These are phyloP conservation scores for Frankliniella intonsa DNA, from an alignment of 2,888 invertebrate genomes.

Conservation along the genomic window DNA sequence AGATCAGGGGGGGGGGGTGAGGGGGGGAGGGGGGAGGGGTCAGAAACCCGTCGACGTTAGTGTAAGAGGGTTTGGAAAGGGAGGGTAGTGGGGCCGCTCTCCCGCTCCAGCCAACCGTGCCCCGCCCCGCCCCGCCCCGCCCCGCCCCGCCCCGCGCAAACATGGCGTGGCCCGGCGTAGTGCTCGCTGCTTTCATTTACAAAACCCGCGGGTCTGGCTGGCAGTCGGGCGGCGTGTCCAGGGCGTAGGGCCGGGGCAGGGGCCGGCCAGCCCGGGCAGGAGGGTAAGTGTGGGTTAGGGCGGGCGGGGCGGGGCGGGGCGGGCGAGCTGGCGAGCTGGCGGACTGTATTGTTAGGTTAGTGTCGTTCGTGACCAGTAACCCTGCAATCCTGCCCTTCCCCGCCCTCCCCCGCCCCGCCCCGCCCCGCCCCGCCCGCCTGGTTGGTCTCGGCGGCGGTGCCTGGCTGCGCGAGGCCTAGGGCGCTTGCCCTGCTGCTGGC, in stretches of 20 bases:
- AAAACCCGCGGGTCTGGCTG: background rate
- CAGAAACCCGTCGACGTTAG: no score
- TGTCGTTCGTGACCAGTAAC: constrained; percentile 19
- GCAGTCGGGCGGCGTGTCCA: background rate
- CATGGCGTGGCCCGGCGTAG: background rate
- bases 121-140: background rate
- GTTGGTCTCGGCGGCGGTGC: background rate
- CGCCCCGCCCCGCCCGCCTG: background rate
- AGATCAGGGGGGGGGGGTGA: no score
- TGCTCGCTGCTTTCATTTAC: background rate
- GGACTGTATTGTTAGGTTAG: constrained; percentile 8
- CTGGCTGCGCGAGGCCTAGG: background rate
- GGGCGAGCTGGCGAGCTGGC: background rate
- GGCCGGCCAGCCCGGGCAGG: background rate
- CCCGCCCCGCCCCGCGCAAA: background rate
- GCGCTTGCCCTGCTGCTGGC: background rate
- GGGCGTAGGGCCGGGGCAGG: no score
- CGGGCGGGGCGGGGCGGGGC: background rate
- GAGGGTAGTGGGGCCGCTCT: background rate
- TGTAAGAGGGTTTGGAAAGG: no score
- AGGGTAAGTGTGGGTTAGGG: background rate
- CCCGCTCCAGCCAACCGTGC: background rate
- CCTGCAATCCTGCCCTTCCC: background rate
- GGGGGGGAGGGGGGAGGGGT: no score
- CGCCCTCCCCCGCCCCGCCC: background rate